Evolutionary conservation across 2,113 vertebrate genomes (phyloP).

Genomic region (Xenopus laevis): DNA sequence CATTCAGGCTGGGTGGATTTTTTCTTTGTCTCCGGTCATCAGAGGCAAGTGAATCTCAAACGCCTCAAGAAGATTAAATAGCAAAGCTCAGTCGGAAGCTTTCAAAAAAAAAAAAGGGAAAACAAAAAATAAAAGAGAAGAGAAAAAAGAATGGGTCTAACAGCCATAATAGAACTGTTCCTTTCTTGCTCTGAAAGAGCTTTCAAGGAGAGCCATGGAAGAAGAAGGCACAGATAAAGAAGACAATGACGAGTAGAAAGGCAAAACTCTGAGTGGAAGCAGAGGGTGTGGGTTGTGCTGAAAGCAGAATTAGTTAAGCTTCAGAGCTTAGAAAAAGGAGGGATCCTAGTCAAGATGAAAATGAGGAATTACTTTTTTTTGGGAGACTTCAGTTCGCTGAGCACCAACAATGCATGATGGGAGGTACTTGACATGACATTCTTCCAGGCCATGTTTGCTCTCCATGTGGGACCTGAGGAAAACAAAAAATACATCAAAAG

Average conservation of each 20-base stretch:
- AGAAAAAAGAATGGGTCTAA: conserved; percentile 78
- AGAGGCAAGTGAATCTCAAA: conserved; percentile 90
- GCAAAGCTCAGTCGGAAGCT: conserved; percentile 82
- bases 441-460: conserved; percentile 89
- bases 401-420: conserved; percentile 89
- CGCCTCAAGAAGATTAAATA: conserved; percentile 92
- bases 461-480: conserved; percentile 70
- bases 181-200: conserved; percentile 77
- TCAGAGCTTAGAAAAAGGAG: conserved; percentile 76
- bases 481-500: conserved; percentile 66
- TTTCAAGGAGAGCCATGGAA: conserved; percentile 76
- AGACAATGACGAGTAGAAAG: conserved; percentile 70
- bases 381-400: conserved; percentile 85
- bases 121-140: conserved; percentile 62
- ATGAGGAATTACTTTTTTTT: conserved; percentile 87
- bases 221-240: conserved; percentile 73
- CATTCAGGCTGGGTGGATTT: conserved; percentile 73
- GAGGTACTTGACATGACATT: conserved; percentile 96
- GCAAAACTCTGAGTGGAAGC: conserved; percentile 70
- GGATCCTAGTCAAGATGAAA: conserved; percentile 82
- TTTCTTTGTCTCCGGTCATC: conserved; percentile 78
- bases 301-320: conserved; percentile 83
- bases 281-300: conserved; percentile 65
- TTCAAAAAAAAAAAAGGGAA: conserved; percentile 58
- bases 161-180: conserved; percentile 74